Base-by-base conservation (phyloP, 2,113 vertebrate species). In the Colossoma macropomum region DNA sequence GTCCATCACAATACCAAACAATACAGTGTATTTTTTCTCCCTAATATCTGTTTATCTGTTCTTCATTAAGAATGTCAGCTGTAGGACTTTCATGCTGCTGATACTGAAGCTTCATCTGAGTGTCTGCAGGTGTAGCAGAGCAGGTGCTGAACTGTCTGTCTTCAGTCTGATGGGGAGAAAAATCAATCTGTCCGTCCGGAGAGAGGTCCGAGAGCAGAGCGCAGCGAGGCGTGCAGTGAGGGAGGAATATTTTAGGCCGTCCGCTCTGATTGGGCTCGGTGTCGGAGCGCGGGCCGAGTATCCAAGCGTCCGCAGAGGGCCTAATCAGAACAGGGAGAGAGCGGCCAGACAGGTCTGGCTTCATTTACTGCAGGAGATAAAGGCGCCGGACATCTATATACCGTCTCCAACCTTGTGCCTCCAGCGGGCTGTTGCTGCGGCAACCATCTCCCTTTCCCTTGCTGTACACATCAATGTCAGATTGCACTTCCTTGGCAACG, bases 231-330 rank as follows among this genome's bases (percentile, higher is more conserved):
- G 21, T 56, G 54, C 54, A 56, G 54, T 15, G 6, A 56, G 54
- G 54, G 30, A 69, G 66, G 66, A 69, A 69, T 38, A 69, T 34
- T 32, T 27, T 69, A 38, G 66, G 17, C 34, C 45, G 68, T 71
- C 34, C 34, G 15, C 34, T 71, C 11, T 25, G 38, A 71, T 10
- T 45, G 21, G 34, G 12, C 38, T 41, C 38, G 8, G 21, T 8
- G 23, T 34, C 62, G 12, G 62, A 62, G 5, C 50, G 2, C 50
- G 13, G 50, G 5, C 54, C 21, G 19, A 23, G 0, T 23, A 21
- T 28, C n/a, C 12, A 0, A 66, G 30, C 30, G 28, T 66, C 63
- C 63, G 19, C 28, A 66, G 34, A 71, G 34, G 25, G 10, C 23
- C 34, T 71, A 45, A 45, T 45, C 5, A 71, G 68, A 25, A 27